These are phyloP conservation scores for Sciurus carolinensis DNA, from an alignment of 2,797 vertebrate species.

Conservation along the genomic window DNA sequence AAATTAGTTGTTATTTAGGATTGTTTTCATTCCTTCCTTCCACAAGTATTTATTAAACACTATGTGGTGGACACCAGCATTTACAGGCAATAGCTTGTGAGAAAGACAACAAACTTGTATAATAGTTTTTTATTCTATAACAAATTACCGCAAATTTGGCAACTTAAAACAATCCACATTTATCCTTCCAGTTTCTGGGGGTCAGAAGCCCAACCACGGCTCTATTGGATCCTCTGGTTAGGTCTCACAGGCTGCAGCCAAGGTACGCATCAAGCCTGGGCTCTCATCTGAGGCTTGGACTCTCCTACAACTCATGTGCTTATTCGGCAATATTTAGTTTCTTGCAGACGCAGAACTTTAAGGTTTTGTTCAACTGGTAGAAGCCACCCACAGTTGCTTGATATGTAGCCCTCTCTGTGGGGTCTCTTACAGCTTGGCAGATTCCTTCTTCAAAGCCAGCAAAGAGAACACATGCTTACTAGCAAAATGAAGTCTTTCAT, in stretches of 20 bases:
- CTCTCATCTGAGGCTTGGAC: not conserved
- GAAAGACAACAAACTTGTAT: not conserved
- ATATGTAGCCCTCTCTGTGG: not conserved
- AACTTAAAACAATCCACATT: not conserved
- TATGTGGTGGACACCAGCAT: too few relatives aligned
- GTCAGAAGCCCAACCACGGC: not conserved
- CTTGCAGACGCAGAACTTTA: not conserved
- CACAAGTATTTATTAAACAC: constrained; percentile 7
- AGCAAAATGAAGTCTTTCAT: not conserved
- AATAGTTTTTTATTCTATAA: not conserved
- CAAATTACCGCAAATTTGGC: not conserved
- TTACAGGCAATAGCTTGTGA: not conserved
- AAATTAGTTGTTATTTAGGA: constrained; percentile 1
- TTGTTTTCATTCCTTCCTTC: not conserved
- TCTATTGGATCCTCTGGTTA: not conserved
- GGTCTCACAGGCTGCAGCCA: not conserved
- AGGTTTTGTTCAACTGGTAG: not conserved
- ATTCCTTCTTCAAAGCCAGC: not conserved
- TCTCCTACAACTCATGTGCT: not conserved
- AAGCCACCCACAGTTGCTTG: not conserved
- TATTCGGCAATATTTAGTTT: not conserved
- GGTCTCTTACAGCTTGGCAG: not conserved
- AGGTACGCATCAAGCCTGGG: not conserved
- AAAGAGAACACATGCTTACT: not conserved
- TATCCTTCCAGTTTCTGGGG: not conserved